Base-by-base conservation (phyloP, 1,140 invertebrate species). In the Brachystomella parvula region DNA sequence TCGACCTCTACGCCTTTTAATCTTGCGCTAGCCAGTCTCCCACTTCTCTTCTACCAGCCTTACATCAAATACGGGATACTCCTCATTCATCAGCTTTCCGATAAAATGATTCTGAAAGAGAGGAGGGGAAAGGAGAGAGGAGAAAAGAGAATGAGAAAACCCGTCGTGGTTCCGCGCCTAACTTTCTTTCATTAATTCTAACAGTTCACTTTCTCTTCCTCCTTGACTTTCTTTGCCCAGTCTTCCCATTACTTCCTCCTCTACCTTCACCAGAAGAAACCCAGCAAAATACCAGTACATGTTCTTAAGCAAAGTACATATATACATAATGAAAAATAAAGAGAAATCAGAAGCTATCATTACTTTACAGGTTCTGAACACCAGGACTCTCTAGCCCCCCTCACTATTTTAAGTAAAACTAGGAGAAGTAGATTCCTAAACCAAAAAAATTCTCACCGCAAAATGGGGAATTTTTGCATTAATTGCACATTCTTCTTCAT, bases 101-200 rank as follows among this genome's bases (percentile, higher is more conserved):
- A 53, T 53, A 53, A 53, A 53, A 53, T 53, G 49, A 53, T 53
- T 21, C 24, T 53, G 49, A 26, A 26, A 53, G 24, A 53, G 24
- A 26, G 15, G 15, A 12, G 9, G 39, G 39, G 15, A 6, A 53
- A 53, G 24, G 49, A 26, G 24, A 53, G 24, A 53, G 9, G 15
- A 21, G 15, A 53, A n/a, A n/a, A n/a, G n/a, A 53, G 49, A 15
- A n/a, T 53, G 24, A 15, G 49, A 53, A 26, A n/a, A 53, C 49
- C 3, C 24, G 9, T 53, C 24, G 49, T n/a, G 49, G 49, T 53
- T 53, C 49, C 24, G 3, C 24, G 15, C 49, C 49, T 53, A 53
- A 53, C 49, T 53, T 53, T 53, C 49, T 53, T 53, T 53, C 49
- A 53, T 53, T 53, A 53, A 53, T 53, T 53, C 24, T n/a, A 26